Base-by-base conservation (phyloP, 2,113 vertebrate genomes). In the Pipa parva region DNA sequence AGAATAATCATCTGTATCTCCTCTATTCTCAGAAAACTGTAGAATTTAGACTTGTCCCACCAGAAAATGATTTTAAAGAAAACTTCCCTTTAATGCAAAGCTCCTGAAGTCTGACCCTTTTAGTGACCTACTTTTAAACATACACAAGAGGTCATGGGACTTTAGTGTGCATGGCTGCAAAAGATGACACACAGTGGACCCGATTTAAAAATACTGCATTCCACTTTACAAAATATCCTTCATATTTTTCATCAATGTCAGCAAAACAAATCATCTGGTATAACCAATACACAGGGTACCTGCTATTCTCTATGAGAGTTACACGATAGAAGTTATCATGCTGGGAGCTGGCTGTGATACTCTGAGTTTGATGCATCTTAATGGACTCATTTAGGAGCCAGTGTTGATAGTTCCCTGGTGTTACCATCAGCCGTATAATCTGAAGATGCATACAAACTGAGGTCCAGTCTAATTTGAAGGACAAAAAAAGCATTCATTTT, bases 401-500 rank as follows among this genome's bases (percentile, higher is more conserved):
- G 22, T 51, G 65, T 68, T 51, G 65, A 68, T 68, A 49, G 65
- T 42, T 51, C 48, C 65, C 65, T 21, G 65, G 56, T 68, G 65
- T 50, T 59, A 39, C 52, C 65, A 60, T 24, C 24, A 50, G 56
- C 56, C 46, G 56, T 17, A 24, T 59, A 68, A 68, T 68, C 56
- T 68, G 56, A 22, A 60, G n/a, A 12, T 39, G 56, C 5, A 22
- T 59, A 59, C 39, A 56, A 60, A 68, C 28, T 45, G 29, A 51
- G 56, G 65, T 68, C 65, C 65, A 39, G 39, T 68, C 45, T 51
- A 59, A 68, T 59, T 60, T 46, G 50, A 68, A 59, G 65, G 45
- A 68, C 56, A 51, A 60, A 56, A n/a, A 42, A 68, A 59, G 57
- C 65, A 59, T 68, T 68, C 56, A 68, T 68, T 68, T 68, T 56